Base-by-base conservation (phyloP, 2,888 invertebrate species). In the Pseudococcus viburni region DNA sequence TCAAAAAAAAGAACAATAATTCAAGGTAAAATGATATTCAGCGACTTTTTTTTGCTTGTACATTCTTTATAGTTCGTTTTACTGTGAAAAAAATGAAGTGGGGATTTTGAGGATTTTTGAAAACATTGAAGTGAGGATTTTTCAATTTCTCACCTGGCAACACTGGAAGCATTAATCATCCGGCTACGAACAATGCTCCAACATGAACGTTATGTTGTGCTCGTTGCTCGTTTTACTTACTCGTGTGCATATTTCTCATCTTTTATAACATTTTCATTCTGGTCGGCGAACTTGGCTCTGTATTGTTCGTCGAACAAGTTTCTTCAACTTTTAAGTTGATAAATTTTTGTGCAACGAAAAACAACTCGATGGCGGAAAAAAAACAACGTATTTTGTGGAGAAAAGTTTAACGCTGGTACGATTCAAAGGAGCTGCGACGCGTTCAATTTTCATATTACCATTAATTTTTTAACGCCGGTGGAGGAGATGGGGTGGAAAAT, bases 241-340 rank as follows among this genome's bases (percentile, higher is more conserved):
- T 19, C 15, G 6, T 64, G 64, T 22, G 26, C 26, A 73, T 73
- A 64, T 73, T 73, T 33, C 68, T 73, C 68, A 73, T 73, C 68
- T 73, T 59, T 59, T 59, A 59, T 19, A 59, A 59, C 55, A 19
- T 59, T 59, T 59, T 59, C 59, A 59, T 59, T 59, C 59, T 59
- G 59, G 19, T 59, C 19, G 19, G 59, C 59, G 19, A 59, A 59
- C 59, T 19, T 73, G 22, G 26, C 33, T 12, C 68, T 12, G 8
- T 12, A 15, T 73, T 73, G 68, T 73, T 73, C 59, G 59, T 19
- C 33, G 68, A 73, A 73, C 68, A 73, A 73, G 68, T 73, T 73
- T 73, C 68, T 73, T 33, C 68, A 73, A 73, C 68, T 73, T 73
- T 73, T 7, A 59, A 73, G 68, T 73, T 73, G 68, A 73, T 73